A percentile compares a stretch with the other conserved stretches of the same genome.
Evolutionary conservation across 2,888 invertebrate species (phyloP).

Genomic region (Troides aeacus): DNA sequence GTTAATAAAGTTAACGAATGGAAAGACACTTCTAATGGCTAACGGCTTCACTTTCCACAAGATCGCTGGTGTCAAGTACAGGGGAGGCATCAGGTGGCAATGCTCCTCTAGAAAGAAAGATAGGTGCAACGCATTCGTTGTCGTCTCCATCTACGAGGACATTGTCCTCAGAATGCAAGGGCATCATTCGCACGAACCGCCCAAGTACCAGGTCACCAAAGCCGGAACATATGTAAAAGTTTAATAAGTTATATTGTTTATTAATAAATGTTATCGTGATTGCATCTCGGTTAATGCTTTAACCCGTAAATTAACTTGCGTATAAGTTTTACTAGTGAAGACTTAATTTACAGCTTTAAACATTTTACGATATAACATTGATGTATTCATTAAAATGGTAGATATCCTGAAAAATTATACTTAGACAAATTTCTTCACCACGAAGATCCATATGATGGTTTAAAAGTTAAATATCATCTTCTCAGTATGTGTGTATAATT

Average conservation of each 20-base stretch:
- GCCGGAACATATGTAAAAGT: constrained; percentile 20
- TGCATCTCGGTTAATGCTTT: no score
- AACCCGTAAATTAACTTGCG: no score
- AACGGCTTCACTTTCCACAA: constrained; percentile 41
- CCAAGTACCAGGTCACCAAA: constrained; percentile 28
- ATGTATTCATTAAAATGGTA: no score
- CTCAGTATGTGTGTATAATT: no score
- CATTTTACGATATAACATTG: no score
- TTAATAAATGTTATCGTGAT: background rate
- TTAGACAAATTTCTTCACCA: no score
- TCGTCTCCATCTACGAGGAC: constrained; percentile 34
- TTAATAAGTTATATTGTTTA: background rate
- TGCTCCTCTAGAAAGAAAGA: constrained; percentile 39
- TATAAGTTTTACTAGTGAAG: no score
- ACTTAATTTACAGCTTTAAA: no score
- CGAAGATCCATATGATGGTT: no score
- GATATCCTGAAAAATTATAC: no score
- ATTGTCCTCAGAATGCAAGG: constrained; percentile 33
- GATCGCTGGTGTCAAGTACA: constrained; percentile 32
- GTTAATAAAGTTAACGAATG: constrained; percentile 36
- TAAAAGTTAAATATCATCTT: no score
- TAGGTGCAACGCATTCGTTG: constrained; percentile 35
- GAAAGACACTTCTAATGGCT: constrained; percentile 37
- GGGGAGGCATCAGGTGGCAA: constrained; percentile 39
- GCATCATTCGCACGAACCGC: constrained; percentile 35